A percentile compares a stretch with the other conserved stretches of the same genome.
phyloP scores from a whole-genome alignment of 2,797 vertebrate genomes.

The Gymnoscopelus braueri region DNA sequence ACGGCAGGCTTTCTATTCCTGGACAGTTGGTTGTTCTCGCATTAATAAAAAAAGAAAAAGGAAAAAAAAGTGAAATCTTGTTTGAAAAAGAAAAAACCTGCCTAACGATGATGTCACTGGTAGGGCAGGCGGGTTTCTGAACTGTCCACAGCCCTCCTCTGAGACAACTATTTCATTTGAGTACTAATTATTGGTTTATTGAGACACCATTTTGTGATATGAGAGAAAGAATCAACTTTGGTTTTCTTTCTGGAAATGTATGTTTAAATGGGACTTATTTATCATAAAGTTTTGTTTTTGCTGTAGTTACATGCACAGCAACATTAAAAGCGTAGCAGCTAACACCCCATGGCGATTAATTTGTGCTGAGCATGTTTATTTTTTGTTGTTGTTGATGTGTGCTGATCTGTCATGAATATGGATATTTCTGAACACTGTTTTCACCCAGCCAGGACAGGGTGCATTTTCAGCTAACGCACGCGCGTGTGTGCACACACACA shows the following conservation, averaged over 20 bases:
- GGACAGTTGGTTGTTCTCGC: too few species aligned
- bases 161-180: too few species aligned
- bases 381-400: slow-evolving; percentile 9
- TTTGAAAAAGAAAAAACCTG: too few species aligned
- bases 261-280: not conserved
- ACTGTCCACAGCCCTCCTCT: too few species aligned
- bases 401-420: slow-evolving; percentile 18
- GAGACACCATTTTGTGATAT: too few species aligned
- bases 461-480: not conserved
- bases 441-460: not conserved
- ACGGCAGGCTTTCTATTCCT: too few species aligned
- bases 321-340: slow-evolving; percentile 2
- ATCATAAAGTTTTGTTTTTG: not conserved
- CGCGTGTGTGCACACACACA: not conserved
- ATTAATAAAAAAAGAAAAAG: too few species aligned
- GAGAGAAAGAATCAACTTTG: not conserved
- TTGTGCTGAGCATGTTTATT: slow-evolving; percentile 31
- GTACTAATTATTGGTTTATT: too few species aligned
- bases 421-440: slow-evolving; percentile 44
- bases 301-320: not conserved
- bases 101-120: too few species aligned
- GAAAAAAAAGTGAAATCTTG: too few species aligned
- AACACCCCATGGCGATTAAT: not conserved
- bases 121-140: too few species aligned
- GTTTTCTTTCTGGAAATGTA: too few species aligned